Percentiles rank a stretch among this genome's conserved stretches.
These are phyloP conservation scores for Tachyglossus aculeatus DNA, from an alignment of 2,797 vertebrate genomes.

Conservation along the genomic window DNA sequence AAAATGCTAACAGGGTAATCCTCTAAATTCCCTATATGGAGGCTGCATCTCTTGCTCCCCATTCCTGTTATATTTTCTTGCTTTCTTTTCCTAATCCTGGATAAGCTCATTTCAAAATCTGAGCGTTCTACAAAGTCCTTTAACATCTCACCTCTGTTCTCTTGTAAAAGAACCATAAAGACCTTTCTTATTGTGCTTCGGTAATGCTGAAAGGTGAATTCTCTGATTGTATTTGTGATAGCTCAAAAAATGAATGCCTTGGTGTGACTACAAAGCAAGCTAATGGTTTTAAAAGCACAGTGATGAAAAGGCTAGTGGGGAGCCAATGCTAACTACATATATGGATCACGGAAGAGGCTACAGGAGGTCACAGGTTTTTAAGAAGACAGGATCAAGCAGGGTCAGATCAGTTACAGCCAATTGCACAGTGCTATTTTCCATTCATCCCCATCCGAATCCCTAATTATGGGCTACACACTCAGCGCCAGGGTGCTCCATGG, in stretches of 20 bases:
- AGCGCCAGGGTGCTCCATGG: slow-evolving; percentile 31
- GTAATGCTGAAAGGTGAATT: slow-evolving; percentile 71
- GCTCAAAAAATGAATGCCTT: slow-evolving; percentile 61
- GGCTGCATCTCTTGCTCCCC: neutral
- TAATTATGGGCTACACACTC: slow-evolving; percentile 64
- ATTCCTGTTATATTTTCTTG: slow-evolving; percentile 23
- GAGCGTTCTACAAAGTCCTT: slow-evolving; percentile 42
- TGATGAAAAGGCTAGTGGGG: slow-evolving; percentile 70
- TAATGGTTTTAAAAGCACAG: slow-evolving; percentile 67
- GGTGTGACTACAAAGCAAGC: slow-evolving; percentile 63
- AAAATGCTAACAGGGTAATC: neutral
- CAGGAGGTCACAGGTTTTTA: slow-evolving; percentile 54
- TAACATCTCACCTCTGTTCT: slow-evolving; percentile 13
- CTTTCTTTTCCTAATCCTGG: slow-evolving; percentile 17
- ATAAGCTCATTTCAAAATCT: slow-evolving; percentile 48
- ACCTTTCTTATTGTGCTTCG: slow-evolving; percentile 50
- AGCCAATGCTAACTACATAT: slow-evolving; percentile 54
- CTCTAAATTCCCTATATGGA: neutral
- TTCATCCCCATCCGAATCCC: slow-evolving; percentile 67
- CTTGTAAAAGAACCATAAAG: slow-evolving; percentile 52
- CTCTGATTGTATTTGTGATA: slow-evolving; percentile 69
- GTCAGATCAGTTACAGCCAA: slow-evolving; percentile 66
- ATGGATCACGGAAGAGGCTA: slow-evolving; percentile 60
- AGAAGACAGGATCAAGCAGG: slow-evolving; percentile 56
- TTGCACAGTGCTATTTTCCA: slow-evolving; percentile 63